These are phyloP conservation scores for Capitella teleta DNA, from an alignment of 1,140 invertebrate species.

Conservation along the genomic window DNA sequence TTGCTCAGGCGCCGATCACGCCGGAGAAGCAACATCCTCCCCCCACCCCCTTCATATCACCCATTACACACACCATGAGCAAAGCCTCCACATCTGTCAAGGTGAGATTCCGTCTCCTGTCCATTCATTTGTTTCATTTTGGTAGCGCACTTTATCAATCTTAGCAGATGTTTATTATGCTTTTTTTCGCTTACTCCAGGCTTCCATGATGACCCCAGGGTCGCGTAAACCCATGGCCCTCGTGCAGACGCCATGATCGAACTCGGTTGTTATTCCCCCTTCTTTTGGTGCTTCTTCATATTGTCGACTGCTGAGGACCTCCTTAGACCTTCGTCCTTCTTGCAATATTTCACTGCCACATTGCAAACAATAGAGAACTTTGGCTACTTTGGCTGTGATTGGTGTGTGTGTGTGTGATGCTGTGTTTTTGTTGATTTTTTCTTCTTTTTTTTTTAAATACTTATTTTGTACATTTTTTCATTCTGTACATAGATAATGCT, in stretches of 20 bases:
- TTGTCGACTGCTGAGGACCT: no score
- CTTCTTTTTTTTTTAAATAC: no score
- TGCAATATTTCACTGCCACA: no score
- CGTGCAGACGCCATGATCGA: constrained; percentile 1
- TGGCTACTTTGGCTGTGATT: no score
- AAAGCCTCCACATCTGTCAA: constrained; percentile 1
- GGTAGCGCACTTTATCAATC: neutral
- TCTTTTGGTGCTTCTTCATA: no score
- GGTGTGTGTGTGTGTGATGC: no score
- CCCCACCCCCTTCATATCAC: neutral
- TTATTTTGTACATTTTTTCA: no score
- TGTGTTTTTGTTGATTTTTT: no score
- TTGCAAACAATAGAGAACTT: no score
- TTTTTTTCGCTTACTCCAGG: neutral
- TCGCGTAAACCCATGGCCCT: constrained; percentile 1
- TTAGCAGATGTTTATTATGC: neutral
- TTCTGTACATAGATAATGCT: no score
- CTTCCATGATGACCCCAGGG: neutral
- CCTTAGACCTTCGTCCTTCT: no score
- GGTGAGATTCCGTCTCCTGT: neutral
- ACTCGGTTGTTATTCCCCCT: no score
- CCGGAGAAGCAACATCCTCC: neutral
- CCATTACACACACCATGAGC: neutral
- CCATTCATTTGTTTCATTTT: neutral
- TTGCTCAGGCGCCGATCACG: neutral